Percentiles rank a stretch among this genome's conserved stretches.
Conservation (phyloP, 2,888 invertebrate genomes). For the Rhopalosiphum nymphaeae region DNA sequence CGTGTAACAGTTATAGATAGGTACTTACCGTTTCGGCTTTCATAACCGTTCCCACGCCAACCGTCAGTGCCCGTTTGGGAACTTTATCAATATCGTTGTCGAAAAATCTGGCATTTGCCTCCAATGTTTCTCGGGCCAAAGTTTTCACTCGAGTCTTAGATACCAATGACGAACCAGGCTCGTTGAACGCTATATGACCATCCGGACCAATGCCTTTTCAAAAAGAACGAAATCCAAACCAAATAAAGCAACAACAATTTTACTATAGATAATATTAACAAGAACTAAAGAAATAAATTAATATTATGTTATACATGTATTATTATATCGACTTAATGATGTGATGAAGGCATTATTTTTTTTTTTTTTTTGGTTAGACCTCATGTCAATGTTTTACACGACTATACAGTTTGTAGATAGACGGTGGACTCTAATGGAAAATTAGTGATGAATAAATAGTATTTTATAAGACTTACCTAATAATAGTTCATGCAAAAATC, state of each 20-base stretch:
- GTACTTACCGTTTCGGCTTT: slow-evolving; percentile 89
- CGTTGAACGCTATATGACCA: slow-evolving; percentile 99
- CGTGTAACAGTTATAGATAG: background rate
- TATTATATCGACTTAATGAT: background rate
- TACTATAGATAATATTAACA: background rate
- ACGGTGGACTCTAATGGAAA: too few relatives aligned
- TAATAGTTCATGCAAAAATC: background rate
- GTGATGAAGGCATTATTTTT: background rate
- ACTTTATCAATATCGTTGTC: slow-evolving; percentile 94
- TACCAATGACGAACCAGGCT: slow-evolving; percentile 95
- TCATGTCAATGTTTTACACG: background rate
- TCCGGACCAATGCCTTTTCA: slow-evolving; percentile 94
- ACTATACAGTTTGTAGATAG: background rate
- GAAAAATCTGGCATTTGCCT: slow-evolving; percentile 98
- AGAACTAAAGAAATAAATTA: background rate
- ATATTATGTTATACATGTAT: background rate
- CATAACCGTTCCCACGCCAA: slow-evolving; percentile 99
- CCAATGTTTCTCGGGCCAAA: slow-evolving; percentile 94
- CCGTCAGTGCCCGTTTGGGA: slow-evolving; percentile 95
- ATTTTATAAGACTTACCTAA: background rate
- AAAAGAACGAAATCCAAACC: background rate
- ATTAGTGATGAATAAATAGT: background rate
- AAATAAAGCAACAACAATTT: background rate
- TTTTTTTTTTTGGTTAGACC: background rate
- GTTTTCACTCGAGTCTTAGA: slow-evolving; percentile 97